Percentiles rank a stretch among this genome's conserved stretches.
phyloP scores from a whole-genome alignment of 2,888 invertebrate genomes.

The Drosophila percnosoma region DNA sequence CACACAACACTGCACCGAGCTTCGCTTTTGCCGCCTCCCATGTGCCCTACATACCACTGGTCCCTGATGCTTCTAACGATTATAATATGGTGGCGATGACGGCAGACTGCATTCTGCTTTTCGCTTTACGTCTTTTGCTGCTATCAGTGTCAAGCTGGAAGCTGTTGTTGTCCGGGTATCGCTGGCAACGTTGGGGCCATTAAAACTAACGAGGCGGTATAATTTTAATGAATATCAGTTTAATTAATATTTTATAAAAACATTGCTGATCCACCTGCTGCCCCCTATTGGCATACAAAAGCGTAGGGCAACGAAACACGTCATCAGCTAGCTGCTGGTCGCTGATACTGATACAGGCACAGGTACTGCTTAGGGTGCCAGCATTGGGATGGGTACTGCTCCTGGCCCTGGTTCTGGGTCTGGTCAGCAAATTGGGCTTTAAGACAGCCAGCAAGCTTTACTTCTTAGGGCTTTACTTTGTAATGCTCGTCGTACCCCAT shows the following conservation, averaged over 20 bases:
- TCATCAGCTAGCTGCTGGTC: not conserved
- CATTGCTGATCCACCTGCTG: constrained; percentile 21
- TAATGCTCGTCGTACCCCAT: not conserved
- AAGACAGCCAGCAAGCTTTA: constrained; percentile 13
- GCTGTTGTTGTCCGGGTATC: not conserved
- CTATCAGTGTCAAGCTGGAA: constrained; percentile 1
- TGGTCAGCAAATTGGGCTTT: constrained; percentile 21
- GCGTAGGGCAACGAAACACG: not conserved
- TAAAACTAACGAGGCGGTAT: constrained; percentile 66
- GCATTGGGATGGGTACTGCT: constrained; percentile 3
- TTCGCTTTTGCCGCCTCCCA: not conserved
- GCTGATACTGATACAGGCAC: constrained; percentile 8
- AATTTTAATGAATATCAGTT: constrained; percentile 72
- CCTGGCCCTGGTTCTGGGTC: not conserved
- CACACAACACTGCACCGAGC: constrained; percentile 1
- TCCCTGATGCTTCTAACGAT: constrained; percentile 34
- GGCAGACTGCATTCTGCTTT: constrained; percentile 11
- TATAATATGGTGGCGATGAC: constrained; percentile 43
- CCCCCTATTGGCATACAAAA: not conserved
- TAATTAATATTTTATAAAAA: constrained; percentile 74
- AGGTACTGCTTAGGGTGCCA: not conserved
- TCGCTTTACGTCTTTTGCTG: not conserved
- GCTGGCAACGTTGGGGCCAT: constrained; percentile 57
- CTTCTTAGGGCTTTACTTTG: constrained; percentile 12
- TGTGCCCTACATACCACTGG: constrained; percentile 32